Conservation (phyloP, 2,797 vertebrate species). For the Melanogrammus aeglefinus region DNA sequence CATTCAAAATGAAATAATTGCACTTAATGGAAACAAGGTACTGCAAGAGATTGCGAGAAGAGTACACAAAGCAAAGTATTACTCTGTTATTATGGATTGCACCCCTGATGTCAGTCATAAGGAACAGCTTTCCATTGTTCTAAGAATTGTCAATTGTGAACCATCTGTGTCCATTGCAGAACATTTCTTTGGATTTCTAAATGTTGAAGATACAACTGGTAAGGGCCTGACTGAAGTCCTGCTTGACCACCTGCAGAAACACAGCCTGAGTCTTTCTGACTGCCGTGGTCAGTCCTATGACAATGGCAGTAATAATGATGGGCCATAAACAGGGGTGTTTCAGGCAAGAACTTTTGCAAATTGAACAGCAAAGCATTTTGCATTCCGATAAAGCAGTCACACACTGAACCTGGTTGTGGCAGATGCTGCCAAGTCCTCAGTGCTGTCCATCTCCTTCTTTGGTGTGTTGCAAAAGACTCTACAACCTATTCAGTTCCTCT, state of each 20-base stretch:
- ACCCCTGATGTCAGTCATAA: neutral
- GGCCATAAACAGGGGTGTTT: conserved; percentile 32
- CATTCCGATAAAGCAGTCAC: conserved; percentile 32
- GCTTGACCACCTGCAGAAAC: neutral
- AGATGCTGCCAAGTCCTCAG: conserved; percentile 36
- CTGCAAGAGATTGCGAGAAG: neutral
- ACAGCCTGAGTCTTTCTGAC: neutral
- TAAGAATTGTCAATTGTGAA: neutral
- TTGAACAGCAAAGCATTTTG: conserved; percentile 27
- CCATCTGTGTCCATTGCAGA: neutral
- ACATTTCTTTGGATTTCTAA: neutral
- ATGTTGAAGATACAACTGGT: neutral
- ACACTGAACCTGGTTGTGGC: conserved; percentile 34
- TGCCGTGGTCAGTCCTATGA: neutral
- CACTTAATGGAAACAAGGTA: neutral
- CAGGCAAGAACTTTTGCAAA: conserved; percentile 30
- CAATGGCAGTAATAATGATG: conserved; percentile 38
- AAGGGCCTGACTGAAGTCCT: neutral
- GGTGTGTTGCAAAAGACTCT: no score
- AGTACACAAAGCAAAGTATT: neutral
- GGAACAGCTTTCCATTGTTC: neutral
- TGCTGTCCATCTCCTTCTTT: conserved; percentile 16
- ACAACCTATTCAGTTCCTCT: no score
- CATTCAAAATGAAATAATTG: neutral
- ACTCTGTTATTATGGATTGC: neutral